Conservation (phyloP, 2,113 vertebrate genomes). For the Myotis lucifugus region DNA sequence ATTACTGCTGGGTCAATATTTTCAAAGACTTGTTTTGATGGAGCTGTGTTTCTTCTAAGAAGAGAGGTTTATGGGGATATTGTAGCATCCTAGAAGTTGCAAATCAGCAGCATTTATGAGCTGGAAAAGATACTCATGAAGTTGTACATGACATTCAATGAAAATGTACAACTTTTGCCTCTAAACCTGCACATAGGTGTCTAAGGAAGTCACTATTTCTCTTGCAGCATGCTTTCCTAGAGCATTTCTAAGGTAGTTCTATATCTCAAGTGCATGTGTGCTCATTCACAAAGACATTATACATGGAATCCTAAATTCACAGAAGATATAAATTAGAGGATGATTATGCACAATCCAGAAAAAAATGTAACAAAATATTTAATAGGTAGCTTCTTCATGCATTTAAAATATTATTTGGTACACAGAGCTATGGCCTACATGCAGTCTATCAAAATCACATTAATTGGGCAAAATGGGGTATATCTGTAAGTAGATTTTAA, state of each 20-base stretch:
- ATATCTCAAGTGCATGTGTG: neutral
- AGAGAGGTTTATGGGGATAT: conserved; percentile 56
- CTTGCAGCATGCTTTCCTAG: neutral
- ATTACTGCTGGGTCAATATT: conserved; percentile 75
- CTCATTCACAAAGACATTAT: neutral
- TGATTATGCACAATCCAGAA: neutral
- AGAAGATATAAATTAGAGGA: neutral
- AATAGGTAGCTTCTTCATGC: neutral
- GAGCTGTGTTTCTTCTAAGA: conserved; percentile 58
- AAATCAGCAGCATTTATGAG: conserved; percentile 59
- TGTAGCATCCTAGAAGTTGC: conserved; percentile 33
- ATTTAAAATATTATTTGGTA: neutral
- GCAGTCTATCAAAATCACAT: neutral
- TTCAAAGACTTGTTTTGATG: conserved; percentile 70
- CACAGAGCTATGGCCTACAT: neutral
- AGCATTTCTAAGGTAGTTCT: neutral
- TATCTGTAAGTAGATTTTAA: neutral
- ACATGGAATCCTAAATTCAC: neutral
- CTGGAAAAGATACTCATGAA: conserved; percentile 27
- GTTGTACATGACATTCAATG: neutral
- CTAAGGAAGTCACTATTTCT: neutral
- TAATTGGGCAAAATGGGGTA: neutral
- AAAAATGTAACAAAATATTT: neutral
- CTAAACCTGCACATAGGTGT: neutral
- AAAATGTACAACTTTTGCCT: conserved; percentile 38